phyloP scores from a whole-genome alignment of 2,113 vertebrate genomes.

The Osmerus eperlanus region DNA sequence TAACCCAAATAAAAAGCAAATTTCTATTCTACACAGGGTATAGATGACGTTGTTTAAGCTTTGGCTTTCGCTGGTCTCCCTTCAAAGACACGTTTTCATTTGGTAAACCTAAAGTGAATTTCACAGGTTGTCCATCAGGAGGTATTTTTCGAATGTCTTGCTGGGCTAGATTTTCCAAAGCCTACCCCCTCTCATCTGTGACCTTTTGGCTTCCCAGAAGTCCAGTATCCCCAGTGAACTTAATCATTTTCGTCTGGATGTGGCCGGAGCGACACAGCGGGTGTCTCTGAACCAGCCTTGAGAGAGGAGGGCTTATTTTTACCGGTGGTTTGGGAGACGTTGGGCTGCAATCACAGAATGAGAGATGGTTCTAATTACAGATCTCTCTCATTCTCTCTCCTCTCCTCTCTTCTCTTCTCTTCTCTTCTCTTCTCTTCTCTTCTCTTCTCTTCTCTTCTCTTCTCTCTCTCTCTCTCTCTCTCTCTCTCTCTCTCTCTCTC shows the following conservation, averaged over 20 bases:
- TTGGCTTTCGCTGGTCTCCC: too few relatives aligned
- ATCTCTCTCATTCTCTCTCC: slow-evolving; percentile 50
- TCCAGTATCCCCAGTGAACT: slow-evolving; percentile 63
- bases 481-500: slow-evolving; percentile 32
- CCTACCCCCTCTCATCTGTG: slow-evolving; percentile 54
- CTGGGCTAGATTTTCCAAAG: slow-evolving; percentile 37
- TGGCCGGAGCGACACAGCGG: slow-evolving; percentile 73
- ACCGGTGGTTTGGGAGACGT: slow-evolving; percentile 69
- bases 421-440: slow-evolving; percentile 10
- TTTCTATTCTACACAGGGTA: too few relatives aligned
- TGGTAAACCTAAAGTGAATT: slow-evolving; percentile 23
- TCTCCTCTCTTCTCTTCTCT: slow-evolving; percentile 13
- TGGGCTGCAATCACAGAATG: slow-evolving; percentile 61
- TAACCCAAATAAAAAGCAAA: too few relatives aligned
- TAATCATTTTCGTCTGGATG: slow-evolving; percentile 74
- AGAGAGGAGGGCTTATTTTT: slow-evolving; percentile 57
- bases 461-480: slow-evolving; percentile 12
- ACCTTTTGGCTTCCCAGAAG: slow-evolving; percentile 57
- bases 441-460: slow-evolving; percentile 16
- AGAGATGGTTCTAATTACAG: slow-evolving; percentile 84
- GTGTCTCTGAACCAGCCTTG: slow-evolving; percentile 69
- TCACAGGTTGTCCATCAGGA: slow-evolving; percentile 19
- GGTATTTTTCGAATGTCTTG: slow-evolving; percentile 20
- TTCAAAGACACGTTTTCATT: slow-evolving; percentile 2
- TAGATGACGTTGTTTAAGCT: too few relatives aligned